A percentile compares a stretch with the other conserved stretches of the same genome.
phyloP scores from a whole-genome alignment of 2,888 invertebrate species.

The Cephus pygmeus region DNA sequence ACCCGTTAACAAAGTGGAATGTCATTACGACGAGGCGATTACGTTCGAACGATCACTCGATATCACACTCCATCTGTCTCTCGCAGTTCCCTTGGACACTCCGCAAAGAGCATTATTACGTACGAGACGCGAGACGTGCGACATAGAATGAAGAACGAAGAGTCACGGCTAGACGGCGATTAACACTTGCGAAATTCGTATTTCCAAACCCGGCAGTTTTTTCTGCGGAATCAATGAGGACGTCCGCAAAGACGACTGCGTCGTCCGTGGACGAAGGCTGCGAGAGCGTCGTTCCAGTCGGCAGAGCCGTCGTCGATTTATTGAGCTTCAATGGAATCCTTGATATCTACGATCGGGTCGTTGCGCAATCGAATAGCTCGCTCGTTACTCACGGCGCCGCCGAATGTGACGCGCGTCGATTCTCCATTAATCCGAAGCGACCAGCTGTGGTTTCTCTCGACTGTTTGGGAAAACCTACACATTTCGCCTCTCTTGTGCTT shows the following conservation, averaged over 20 bases:
- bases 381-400: conserved; percentile 42
- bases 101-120: too few relatives aligned
- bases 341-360: conserved; percentile 39
- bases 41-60: conserved; percentile 6
- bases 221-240: not conserved
- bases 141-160: too few relatives aligned
- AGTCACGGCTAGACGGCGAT: too few relatives aligned
- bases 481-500: too few relatives aligned
- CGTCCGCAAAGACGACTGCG: not conserved
- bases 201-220: too few relatives aligned
- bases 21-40: conserved; percentile 41
- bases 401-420: conserved; percentile 21
- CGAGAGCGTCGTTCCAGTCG: conserved; percentile 20
- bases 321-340: conserved; percentile 49
- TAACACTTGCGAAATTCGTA: too few relatives aligned
- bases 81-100: too few relatives aligned
- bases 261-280: conserved; percentile 25
- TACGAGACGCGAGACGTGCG: too few relatives aligned
- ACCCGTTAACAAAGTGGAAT: conserved; percentile 55
- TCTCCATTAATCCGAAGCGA: too few relatives aligned
- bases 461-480: too few relatives aligned
- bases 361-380: conserved; percentile 49
- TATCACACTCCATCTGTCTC: too few relatives aligned
- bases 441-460: too few relatives aligned
- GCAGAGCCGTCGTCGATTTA: conserved; percentile 36